Base-by-base conservation (phyloP, 2,797 vertebrate species). In the Erpetoichthys calabaricus region DNA sequence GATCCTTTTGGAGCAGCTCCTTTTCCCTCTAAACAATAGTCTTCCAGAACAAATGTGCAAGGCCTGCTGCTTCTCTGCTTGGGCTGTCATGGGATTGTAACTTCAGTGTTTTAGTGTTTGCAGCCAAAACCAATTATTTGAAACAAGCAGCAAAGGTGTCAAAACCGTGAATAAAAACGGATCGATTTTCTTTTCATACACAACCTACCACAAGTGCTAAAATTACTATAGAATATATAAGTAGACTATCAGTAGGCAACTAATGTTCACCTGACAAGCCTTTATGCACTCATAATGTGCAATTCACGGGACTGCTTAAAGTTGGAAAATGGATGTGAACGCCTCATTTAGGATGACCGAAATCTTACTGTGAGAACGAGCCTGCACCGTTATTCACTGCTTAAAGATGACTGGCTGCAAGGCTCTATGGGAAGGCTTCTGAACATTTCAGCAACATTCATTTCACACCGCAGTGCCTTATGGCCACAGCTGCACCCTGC, bases 1-100 rank as follows among this genome's bases (percentile, higher is more conserved):
- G 94, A 98, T 72, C 95, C 94, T 2, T 99, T 99, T 8, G 95
- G 94, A 66, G 92, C 94, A 0, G 93, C 95, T 47, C 95, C 95
- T 0, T 99, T 98, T 67, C 92, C 92, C 73, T 88, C 91, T 4
- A 99, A 98, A 77, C 89, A 91, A 74, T 58, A 5, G 64, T 73
- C 72, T 78, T 73, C 70, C 71, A 9, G 45, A 50, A 53, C 56
- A 59, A 55, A 68, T 68, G 64, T 70, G 65, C 68, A 71, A 70
- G 62, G 58, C 62, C 60, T 57, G 53, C 59, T 47, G 25, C 57
- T 59, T 51, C n/a, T 61, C 44, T 55, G 45, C 52, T 59, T 58
- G 45, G 63, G 60, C 57, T 53, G 50, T 59, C 55, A 53, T 44
- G 51, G 3, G 59, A 55, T 3, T 42, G 62, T 59, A 70, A 64